Evolutionary conservation across 2,797 vertebrate species (phyloP).

Genomic region (Eulemur rubriventer): DNA sequence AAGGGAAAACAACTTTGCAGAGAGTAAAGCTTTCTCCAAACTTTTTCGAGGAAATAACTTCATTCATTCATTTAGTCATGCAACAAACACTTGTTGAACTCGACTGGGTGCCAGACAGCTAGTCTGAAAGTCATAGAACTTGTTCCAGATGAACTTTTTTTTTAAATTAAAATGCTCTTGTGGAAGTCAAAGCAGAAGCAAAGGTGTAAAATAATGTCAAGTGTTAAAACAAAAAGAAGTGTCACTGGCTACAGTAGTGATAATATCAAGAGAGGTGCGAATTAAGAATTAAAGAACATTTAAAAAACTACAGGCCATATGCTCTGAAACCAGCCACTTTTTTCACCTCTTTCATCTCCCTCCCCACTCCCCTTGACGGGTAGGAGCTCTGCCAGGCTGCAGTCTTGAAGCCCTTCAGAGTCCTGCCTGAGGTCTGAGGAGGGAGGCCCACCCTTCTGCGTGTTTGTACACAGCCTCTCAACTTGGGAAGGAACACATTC

Average conservation of each 20-base stretch:
- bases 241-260: neutral
- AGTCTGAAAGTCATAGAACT: neutral
- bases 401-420: neutral
- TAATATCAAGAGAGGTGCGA: neutral
- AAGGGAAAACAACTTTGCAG: neutral
- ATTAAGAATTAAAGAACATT: conserved; percentile 22
- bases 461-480: neutral
- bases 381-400: neutral
- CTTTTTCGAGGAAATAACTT: neutral
- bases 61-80: neutral
- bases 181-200: neutral
- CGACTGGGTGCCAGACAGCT: neutral
- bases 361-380: neutral
- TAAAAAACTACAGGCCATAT: neutral
- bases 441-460: neutral
- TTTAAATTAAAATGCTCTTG: conserved; percentile 17
- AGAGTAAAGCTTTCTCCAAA: neutral
- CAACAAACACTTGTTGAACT: conserved; percentile 53
- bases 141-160: neutral
- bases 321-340: neutral
- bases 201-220: conserved; percentile 15
- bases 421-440: neutral
- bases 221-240: neutral
- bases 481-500: neutral
- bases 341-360: neutral